Evolutionary conservation across 2,797 vertebrate genomes (phyloP).

Genomic region (Anomalospiza imberbis): DNA sequence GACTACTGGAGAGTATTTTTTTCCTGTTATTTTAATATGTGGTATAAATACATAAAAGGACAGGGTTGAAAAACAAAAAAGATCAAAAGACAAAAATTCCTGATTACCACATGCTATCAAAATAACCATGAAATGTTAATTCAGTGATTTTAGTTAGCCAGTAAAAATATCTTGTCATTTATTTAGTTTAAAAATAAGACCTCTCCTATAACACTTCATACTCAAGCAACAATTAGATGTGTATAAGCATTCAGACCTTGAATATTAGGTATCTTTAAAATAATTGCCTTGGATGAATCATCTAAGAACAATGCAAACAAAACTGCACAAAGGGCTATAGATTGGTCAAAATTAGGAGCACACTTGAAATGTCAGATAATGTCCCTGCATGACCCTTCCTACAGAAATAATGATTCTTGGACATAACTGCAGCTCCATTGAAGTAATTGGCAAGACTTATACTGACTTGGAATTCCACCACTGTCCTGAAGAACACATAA

Average conservation of each 20-base stretch:
- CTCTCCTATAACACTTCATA: background rate
- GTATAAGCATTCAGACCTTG: background rate
- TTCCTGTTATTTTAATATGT: background rate
- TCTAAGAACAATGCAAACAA: background rate
- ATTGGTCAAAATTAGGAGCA: conserved; percentile 22
- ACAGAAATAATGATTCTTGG: conserved; percentile 27
- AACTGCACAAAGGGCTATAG: background rate
- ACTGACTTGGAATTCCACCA: conserved; percentile 17
- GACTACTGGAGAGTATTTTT: background rate
- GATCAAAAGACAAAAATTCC: background rate
- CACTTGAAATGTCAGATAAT: background rate
- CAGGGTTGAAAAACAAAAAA: background rate
- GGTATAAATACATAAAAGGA: background rate
- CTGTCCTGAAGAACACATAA: background rate
- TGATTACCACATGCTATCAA: background rate
- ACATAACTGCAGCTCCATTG: background rate
- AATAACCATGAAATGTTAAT: background rate
- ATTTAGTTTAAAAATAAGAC: background rate
- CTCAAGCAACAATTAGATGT: background rate
- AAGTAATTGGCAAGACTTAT: conserved; percentile 14
- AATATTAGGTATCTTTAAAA: conserved; percentile 10
- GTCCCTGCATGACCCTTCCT: background rate
- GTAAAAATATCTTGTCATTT: background rate
- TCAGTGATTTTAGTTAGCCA: background rate
- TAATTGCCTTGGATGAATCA: background rate